A percentile compares a stretch with the other conserved stretches of the same genome.
Evolutionary conservation across 1,140 invertebrate genomes (phyloP).

Genomic region (Drosophila rhopaloa): DNA sequence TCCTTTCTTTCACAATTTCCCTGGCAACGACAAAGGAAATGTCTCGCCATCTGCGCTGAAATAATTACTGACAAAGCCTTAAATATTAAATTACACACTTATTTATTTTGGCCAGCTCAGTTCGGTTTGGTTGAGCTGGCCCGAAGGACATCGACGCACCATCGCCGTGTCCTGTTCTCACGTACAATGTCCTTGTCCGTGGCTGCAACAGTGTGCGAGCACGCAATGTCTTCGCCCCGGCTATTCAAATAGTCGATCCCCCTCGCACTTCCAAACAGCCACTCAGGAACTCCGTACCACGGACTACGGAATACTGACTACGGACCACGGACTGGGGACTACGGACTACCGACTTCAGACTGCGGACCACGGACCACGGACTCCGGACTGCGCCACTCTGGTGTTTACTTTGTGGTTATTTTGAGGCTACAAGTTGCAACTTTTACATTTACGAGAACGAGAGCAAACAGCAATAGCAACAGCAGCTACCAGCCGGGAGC

Average conservation of each 20-base stretch:
- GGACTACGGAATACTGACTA: not conserved
- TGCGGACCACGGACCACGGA: conserved; percentile 1
- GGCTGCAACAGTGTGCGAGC: conserved; percentile 39
- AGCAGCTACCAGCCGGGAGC: conserved; percentile 26
- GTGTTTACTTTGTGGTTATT: conserved; percentile 83
- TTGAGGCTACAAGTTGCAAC: conserved; percentile 81
- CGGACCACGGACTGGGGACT: not conserved
- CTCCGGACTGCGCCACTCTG: conserved; percentile 57
- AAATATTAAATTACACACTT: conserved; percentile 83
- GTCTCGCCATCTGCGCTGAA: conserved; percentile 63
- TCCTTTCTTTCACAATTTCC: not conserved
- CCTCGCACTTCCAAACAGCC: conserved; percentile 12
- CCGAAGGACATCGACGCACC: conserved; percentile 42
- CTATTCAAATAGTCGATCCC: conserved; percentile 76
- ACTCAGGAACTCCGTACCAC: not conserved
- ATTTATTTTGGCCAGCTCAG: conserved; percentile 66
- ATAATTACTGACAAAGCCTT: conserved; percentile 79
- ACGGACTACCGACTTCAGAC: not conserved
- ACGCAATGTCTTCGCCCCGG: conserved; percentile 56
- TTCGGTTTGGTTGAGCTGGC: conserved; percentile 4
- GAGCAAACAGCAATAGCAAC: conserved; percentile 46
- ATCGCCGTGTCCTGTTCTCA: conserved; percentile 27
- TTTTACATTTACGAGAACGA: conserved; percentile 68
- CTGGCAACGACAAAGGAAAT: conserved; percentile 41
- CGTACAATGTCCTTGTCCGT: conserved; percentile 54